Evolutionary conservation across 2,113 vertebrate species (phyloP), one percentile per base, ranked within the genome.

Genomic region (Spermophilus dauricus): DNA sequence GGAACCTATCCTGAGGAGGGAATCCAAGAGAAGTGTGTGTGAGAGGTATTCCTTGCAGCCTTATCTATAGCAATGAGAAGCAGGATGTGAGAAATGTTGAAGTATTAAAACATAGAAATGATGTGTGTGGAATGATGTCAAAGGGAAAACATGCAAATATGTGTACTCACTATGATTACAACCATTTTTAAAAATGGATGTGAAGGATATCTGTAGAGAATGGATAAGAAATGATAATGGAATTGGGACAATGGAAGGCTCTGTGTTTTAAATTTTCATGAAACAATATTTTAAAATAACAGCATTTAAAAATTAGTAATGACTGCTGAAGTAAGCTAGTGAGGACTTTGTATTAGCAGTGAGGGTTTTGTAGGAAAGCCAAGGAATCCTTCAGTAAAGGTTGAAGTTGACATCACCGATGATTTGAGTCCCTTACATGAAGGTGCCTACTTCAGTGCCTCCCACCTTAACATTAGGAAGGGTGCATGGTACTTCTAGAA

Each of bases 371-470:
- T 3, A 5, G 42, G 45, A 85, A 48, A 77, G 72, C 76, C 0
- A 2, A 61, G 58, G 17, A 39, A 32, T 16, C 53, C 75, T 51
- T 87, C 3, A 6, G 14, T 20, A 10, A 88, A 78, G 37, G 58
- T 45, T 67, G 51, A 28, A 69, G 67, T 51, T 83, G 48, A 16
- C 30, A 2, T 26, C 48, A 42, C 63, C 51, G 63, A 51, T 48
- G 48, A 75, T 18, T 1, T 37, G 48, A 65, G 7, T 39, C 70
- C 20, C 22, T 39, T 48, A 34, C 39, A 58, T 61, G 14, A 10
- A 2, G 48, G 11, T 5, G 5, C n/a, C n/a, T 28, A 8, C 77
- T 51, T 48, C 16, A 20, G 13, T 42, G 2, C 0, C 34, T 30
- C 48, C n/a, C 20, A 1, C 34, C 16, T 67, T 70, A 34, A 1